Base-by-base conservation (phyloP, 2,797 vertebrate genomes). In the Fundulus diaphanus region DNA sequence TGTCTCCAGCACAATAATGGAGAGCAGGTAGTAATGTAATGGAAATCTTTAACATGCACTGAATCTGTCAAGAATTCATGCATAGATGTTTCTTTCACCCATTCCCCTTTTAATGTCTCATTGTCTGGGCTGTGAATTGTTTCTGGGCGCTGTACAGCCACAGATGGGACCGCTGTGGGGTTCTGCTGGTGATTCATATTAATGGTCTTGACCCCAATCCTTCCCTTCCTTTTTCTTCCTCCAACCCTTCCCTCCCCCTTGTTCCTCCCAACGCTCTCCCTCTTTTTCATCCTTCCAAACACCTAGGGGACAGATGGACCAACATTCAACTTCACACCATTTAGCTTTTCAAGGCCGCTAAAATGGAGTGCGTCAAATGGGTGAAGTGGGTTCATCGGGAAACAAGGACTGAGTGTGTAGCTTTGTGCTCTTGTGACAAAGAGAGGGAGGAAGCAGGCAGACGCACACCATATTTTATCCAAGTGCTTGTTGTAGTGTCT, bases 271-370 rank as follows among this genome's bases (percentile, higher is more conserved):
- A 85, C 76, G 82, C 83, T 85, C 83, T 49, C 83, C 83, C 74
- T 90, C 90, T 85, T 84, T 88, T 87, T 88, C 88, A 87, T 91
- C 85, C 83, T 76, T 90, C 77, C 80, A 89, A 88, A 92, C 88
- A 92, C 92, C 90, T 89, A 85, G 82, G 91, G 92, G 93, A 94
- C 89, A 92, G 92, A 95, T 93, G 92, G 92, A 93, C 89, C 91
- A 88, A 92, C 90, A 90, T 90, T 92, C 90, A 93, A 94, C 92
- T 93, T 94, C 94, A 94, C 94, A 94, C 92, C 92, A 94, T 94
- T 95, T 93, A 95, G 91, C 90, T 94, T 90, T 90, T 93, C 91
- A 93, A 93, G 93, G 92, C 93, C 91, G 83, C 88, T 91, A 91
- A 93, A 92, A 90, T 85, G 88, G 81, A 85, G 81, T 87, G 88